Percentiles rank a stretch among this genome's conserved stretches.
Evolutionary conservation across 2,113 vertebrate genomes (phyloP).

Genomic region (Macquaria australasica): DNA sequence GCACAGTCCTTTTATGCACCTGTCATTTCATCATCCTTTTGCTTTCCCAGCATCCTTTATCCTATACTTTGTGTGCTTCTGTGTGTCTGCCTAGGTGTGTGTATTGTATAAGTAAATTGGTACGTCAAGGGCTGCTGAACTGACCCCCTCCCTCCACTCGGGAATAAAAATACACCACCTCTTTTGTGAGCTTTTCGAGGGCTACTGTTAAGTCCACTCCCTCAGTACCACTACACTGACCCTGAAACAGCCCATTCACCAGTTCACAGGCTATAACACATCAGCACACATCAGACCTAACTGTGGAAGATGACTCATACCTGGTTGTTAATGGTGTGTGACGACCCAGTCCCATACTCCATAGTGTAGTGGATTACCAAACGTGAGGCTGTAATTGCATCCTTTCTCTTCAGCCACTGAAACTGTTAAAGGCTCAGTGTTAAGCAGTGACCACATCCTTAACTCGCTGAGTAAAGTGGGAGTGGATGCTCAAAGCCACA

Average conservation of each 20-base stretch:
- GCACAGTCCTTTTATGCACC: constrained; percentile 42
- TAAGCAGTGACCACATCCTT: constrained; percentile 60
- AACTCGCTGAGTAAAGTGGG: constrained; percentile 30
- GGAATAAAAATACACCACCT: constrained; percentile 28
- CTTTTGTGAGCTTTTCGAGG: constrained; percentile 25
- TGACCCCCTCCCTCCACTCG: constrained; percentile 12
- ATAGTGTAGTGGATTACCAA: constrained; percentile 29
- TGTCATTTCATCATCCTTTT: constrained; percentile 57
- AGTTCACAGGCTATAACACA: not conserved
- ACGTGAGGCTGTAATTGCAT: constrained; percentile 52
- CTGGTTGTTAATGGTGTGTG: constrained; percentile 11
- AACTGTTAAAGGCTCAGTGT: constrained; percentile 54
- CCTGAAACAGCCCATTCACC: constrained; percentile 30
- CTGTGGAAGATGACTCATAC: constrained; percentile 12
- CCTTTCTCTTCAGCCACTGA: constrained; percentile 18
- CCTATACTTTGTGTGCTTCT: constrained; percentile 6
- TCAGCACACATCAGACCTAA: not conserved
- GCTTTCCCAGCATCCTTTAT: constrained; percentile 8
- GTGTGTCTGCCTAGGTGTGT: not conserved
- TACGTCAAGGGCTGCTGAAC: not conserved
- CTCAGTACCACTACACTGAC: constrained; percentile 6
- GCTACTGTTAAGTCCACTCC: not conserved
- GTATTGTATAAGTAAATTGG: not conserved
- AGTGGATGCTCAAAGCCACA: constrained; percentile 51
- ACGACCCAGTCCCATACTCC: not conserved